Percentiles rank a stretch among this genome's conserved stretches.
Conservation (phyloP, 2,113 vertebrate species). For the Zingel zingel region DNA sequence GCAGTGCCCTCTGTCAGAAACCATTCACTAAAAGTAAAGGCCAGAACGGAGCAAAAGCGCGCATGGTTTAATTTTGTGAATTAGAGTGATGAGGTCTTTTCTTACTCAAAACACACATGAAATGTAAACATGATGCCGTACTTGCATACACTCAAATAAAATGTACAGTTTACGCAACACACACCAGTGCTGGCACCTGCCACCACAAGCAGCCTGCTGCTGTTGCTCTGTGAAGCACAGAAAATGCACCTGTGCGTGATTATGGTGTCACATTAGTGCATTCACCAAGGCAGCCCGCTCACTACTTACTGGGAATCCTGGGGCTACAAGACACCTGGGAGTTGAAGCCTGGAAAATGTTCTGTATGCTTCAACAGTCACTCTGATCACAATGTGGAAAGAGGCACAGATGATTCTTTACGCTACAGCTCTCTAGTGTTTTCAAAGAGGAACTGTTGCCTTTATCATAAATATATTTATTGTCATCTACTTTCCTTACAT, state of each 20-base stretch:
- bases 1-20: conserved; percentile 55
- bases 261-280: conserved; percentile 79
- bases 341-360: conserved; percentile 66
- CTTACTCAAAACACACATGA: not conserved
- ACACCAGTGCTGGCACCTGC: conserved; percentile 54
- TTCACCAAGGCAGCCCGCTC: conserved; percentile 63
- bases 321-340: conserved; percentile 75
- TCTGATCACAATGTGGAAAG: conserved; percentile 74
- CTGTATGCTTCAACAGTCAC: conserved; percentile 68
- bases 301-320: conserved; percentile 67
- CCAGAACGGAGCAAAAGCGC: not conserved
- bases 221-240: conserved; percentile 64
- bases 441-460: conserved; percentile 20
- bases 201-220: conserved; percentile 20
- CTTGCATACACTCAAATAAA: not conserved
- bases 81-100: conserved; percentile 14
- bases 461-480: conserved; percentile 8
- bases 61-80: conserved; percentile 13
- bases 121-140: conserved; percentile 10
- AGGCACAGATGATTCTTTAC: conserved; percentile 62
- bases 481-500: not conserved
- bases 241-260: conserved; percentile 74
- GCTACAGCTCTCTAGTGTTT: conserved; percentile 47
- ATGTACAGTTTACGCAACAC: conserved; percentile 28
- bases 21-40: conserved; percentile 36